phyloP scores from a whole-genome alignment of 1,140 invertebrate species.

The Adelges cooleyi region DNA sequence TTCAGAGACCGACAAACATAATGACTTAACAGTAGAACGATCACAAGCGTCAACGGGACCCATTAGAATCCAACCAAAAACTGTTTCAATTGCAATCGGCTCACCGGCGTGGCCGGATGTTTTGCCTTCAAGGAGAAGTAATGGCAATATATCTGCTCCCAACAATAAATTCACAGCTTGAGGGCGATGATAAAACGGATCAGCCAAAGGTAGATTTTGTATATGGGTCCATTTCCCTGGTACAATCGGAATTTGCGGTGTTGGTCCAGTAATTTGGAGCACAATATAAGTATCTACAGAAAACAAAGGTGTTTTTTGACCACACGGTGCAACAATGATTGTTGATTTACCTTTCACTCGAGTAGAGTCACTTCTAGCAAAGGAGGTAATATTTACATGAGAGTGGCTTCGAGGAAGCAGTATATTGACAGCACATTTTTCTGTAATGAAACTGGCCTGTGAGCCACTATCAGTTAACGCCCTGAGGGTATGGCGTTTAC shows the following conservation, averaged over 20 bases:
- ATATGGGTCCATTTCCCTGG: neutral
- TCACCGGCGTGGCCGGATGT: slow-evolving; percentile 67
- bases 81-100: slow-evolving; percentile 64
- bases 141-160: too few relatives aligned
- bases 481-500: neutral
- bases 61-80: slow-evolving; percentile 36
- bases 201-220: neutral
- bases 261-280: too few relatives aligned
- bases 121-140: slow-evolving; percentile 75
- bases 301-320: too few relatives aligned
- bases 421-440: neutral
- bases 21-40: neutral
- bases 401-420: neutral
- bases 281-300: too few relatives aligned
- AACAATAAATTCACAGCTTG: neutral
- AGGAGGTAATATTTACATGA: too few relatives aligned
- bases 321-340: too few relatives aligned
- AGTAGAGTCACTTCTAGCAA: too few relatives aligned
- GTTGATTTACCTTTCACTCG: too few relatives aligned
- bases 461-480: neutral
- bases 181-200: neutral
- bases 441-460: slow-evolving; percentile 2
- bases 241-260: neutral
- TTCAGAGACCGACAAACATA: neutral
- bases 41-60: neutral